A percentile compares a stretch with the other conserved stretches of the same genome.
Conservation (phyloP, 2,113 vertebrate species). For the Lepus americanus region DNA sequence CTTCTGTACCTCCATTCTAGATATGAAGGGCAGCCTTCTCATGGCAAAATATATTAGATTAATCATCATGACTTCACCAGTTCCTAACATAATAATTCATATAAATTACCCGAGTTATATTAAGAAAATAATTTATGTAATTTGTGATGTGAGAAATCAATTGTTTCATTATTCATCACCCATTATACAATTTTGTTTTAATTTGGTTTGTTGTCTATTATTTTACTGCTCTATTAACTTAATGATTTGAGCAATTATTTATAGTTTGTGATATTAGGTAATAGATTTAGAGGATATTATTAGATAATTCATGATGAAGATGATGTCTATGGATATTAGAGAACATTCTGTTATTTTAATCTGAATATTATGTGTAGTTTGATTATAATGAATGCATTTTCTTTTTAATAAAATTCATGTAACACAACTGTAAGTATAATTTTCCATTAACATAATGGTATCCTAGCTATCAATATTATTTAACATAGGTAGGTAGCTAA, state of each 20-base stretch:
- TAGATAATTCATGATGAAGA: constrained; percentile 74
- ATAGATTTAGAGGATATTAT: constrained; percentile 78
- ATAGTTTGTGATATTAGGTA: constrained; percentile 75
- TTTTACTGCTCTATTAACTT: constrained; percentile 79
- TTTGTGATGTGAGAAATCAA: constrained; percentile 74
- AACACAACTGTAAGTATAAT: constrained; percentile 26
- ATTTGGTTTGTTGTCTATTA: constrained; percentile 78
- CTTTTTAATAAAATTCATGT: constrained; percentile 40
- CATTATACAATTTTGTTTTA: constrained; percentile 79
- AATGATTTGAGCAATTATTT: constrained; percentile 81
- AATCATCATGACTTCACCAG: constrained; percentile 64
- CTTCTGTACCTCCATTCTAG: constrained; percentile 37
- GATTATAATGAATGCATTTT: constrained; percentile 72
- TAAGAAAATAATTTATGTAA: constrained; percentile 80
- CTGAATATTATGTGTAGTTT: constrained; percentile 68
- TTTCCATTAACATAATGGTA: constrained; percentile 10
- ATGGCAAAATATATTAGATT: constrained; percentile 53
- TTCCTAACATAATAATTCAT: constrained; percentile 72
- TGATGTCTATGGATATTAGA: constrained; percentile 70
- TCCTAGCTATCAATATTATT: not conserved
- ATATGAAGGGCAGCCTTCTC: constrained; percentile 13
- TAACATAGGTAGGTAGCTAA: not conserved
- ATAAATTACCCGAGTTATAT: constrained; percentile 72
- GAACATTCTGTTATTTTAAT: constrained; percentile 71
- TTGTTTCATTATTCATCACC: constrained; percentile 79